Base-by-base conservation (phyloP, 2,888 invertebrate species). In the Ischnura elegans region DNA sequence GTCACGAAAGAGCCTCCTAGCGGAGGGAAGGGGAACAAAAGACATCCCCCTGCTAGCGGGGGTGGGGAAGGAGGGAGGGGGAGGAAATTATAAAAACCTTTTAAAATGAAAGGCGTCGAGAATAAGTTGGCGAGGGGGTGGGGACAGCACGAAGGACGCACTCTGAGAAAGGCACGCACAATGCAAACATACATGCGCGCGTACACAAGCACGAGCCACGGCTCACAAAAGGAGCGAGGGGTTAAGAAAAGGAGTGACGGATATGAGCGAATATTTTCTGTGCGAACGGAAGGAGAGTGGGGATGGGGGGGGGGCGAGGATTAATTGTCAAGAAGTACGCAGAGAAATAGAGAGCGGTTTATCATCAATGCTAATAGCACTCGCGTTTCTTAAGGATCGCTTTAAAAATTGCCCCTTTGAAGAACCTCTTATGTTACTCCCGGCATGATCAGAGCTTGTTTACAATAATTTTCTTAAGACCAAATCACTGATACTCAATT, bases 171-270 rank as follows among this genome's bases (percentile, higher is more conserved):
- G 36, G 76, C 29, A 76, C 76, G 76, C 29, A 76, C n/a, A 21
- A 3, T 36, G 25, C 76, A 36, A 29, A 36, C 61, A 25, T n/a
- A 61, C 1, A 61, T 25, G 2, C 25, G 25, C 76, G n/a, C 76
- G 76, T 76, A 76, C 13, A 36, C n/a, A 76, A 76, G 76, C 76
- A 76, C 76, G 76, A 76, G 76, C 76, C 76, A 76, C 76, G 76
- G 29, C 36, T 8, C 76, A 76, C 76, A 76, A 76, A 76, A 76
- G 76, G 36, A 76, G 76, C 36, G 76, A 36, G 76, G 76, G 76
- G 76, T 76, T 76, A 76, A 76, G 76, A 76, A 36, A 76, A n/a
- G 76, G 36, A 76, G 36, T 76, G 76, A 76, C 29, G 76, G 13
- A 76, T 76, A 76, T 76, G 76, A 76, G 76, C 25, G n/a, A 36